These are phyloP conservation scores for Calcarius ornatus DNA, from an alignment of 2,113 vertebrate species.

Conservation along the genomic window DNA sequence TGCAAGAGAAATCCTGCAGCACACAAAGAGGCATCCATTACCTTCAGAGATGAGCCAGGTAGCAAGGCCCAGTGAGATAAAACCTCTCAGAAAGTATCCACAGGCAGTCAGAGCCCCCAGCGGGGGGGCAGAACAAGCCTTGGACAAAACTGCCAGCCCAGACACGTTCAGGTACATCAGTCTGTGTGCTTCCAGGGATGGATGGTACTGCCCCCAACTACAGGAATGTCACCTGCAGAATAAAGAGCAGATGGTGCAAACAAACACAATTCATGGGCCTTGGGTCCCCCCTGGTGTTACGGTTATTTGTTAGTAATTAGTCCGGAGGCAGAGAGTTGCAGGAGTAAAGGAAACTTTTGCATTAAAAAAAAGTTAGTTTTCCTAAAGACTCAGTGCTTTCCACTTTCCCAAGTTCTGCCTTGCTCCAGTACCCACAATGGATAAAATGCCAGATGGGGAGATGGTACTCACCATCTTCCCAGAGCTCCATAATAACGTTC, in stretches of 20 bases:
- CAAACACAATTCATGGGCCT: background rate
- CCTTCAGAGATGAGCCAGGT: fast-evolving
- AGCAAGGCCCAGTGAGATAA: background rate
- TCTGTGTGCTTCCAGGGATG: background rate
- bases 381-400: background rate
- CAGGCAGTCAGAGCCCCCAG: fast-evolving
- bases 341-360: background rate
- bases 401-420: background rate
- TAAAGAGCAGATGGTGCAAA: slow-evolving; percentile 39
- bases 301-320: slow-evolving; percentile 23
- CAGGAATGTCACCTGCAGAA: background rate
- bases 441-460: background rate
- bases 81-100: background rate
- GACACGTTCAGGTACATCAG: background rate
- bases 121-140: background rate
- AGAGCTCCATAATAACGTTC: background rate
- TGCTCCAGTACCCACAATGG: background rate
- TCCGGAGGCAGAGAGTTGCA: background rate
- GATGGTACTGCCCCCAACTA: background rate
- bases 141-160: background rate
- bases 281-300: background rate
- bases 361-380: background rate
- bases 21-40: background rate
- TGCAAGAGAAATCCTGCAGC: background rate
- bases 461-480: background rate